phyloP scores from a whole-genome alignment of 2,113 vertebrate genomes.

The Rafetus swinhoei region DNA sequence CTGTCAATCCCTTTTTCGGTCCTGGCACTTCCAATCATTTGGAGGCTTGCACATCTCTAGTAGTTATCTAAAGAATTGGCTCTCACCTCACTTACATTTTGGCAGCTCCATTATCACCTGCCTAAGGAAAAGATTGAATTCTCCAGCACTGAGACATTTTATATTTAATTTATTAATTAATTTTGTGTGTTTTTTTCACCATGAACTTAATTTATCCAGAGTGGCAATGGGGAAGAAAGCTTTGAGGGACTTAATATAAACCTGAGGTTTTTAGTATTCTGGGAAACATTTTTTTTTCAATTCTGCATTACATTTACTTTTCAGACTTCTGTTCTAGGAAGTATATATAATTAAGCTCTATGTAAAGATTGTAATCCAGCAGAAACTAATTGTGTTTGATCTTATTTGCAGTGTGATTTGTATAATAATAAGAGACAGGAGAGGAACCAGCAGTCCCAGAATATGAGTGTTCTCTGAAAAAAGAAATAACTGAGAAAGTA shows the following conservation, averaged over 20 bases:
- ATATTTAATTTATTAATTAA: not conserved
- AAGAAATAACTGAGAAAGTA: slow-evolving; percentile 33
- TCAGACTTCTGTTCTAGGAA: not conserved
- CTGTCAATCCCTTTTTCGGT: slow-evolving; percentile 11
- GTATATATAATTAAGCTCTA: slow-evolving; percentile 14
- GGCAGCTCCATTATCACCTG: not conserved
- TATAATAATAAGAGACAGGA: slow-evolving; percentile 25
- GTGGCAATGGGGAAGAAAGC: not conserved
- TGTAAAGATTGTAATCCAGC: slow-evolving; percentile 19
- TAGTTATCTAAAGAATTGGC: not conserved
- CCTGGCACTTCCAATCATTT: slow-evolving; percentile 30
- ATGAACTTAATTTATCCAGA: not conserved
- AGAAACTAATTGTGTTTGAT: slow-evolving; percentile 57
- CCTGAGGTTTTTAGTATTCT: not conserved
- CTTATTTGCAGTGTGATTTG: slow-evolving; percentile 28
- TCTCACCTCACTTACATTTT: not conserved
- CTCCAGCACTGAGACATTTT: not conserved
- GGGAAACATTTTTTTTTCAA: slow-evolving; percentile 2
- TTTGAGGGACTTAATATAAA: not conserved
- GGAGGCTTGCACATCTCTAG: slow-evolving; percentile 51
- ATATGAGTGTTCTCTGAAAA: slow-evolving; percentile 6
- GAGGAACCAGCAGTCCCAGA: slow-evolving; percentile 6
- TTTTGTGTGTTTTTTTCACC: slow-evolving; percentile 22
- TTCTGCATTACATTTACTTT: not conserved
- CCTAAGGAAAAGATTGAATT: not conserved